Percentiles rank a stretch among this genome's conserved stretches.
Conservation (phyloP, 2,888 invertebrate genomes). For the Ormyrus rosae region DNA sequence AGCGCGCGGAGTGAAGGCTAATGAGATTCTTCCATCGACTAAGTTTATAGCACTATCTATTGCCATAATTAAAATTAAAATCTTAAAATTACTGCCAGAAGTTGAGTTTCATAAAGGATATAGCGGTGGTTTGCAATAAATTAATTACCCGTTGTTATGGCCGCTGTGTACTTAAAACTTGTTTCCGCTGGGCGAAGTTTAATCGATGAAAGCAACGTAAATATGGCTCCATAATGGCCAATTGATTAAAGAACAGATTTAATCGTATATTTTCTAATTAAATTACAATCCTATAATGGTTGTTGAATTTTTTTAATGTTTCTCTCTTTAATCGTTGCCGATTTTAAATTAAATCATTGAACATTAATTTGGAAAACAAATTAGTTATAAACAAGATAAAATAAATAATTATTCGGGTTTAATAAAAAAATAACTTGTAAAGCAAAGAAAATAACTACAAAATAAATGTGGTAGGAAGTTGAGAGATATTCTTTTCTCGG, state of each 20-base stretch:
- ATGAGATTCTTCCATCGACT: conserved; percentile 13
- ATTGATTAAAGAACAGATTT: conserved; percentile 25
- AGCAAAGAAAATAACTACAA: too few species aligned
- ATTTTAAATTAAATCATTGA: too few species aligned
- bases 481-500: too few species aligned
- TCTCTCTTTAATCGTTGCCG: too few species aligned
- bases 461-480: too few species aligned
- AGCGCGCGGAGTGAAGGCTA: background rate
- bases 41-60: background rate
- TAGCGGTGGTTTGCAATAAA: conserved; percentile 19
- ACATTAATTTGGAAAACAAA: too few species aligned
- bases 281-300: background rate
- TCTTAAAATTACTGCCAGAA: conserved; percentile 23
- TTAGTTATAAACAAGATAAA: too few species aligned
- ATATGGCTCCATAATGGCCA: conserved; percentile 21
- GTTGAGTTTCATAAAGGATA: conserved; percentile 25
- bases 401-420: too few species aligned
- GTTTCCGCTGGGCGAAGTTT: conserved; percentile 14
- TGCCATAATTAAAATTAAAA: conserved; percentile 32
- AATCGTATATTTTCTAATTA: conserved; percentile 15
- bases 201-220: conserved; percentile 24
- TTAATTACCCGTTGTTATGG: conserved; percentile 29
- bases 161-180: conserved; percentile 16
- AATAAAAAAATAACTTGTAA: too few species aligned
- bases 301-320: too few species aligned